A percentile compares a stretch with the other conserved stretches of the same genome.
Evolutionary conservation across 2,888 invertebrate species (phyloP).

Genomic region (Agapetus fuscipes): DNA sequence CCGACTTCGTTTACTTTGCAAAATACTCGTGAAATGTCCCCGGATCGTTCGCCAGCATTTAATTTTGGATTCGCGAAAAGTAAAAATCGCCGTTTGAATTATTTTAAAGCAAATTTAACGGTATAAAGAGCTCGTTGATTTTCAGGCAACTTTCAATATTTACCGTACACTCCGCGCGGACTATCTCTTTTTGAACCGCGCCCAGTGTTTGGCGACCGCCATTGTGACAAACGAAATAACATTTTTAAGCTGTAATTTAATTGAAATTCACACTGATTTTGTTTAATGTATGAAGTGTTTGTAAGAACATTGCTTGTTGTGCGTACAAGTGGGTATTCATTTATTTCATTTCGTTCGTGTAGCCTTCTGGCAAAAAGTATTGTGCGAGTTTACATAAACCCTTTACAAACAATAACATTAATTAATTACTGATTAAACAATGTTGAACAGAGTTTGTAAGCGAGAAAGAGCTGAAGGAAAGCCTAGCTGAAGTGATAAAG

Average conservation of each 20-base stretch:
- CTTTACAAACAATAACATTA: too few species aligned
- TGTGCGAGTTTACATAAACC: too few species aligned
- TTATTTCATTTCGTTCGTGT: not conserved
- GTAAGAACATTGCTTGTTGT: too few species aligned
- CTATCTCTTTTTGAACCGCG: conserved; percentile 2
- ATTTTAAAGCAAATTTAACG: conserved; percentile 14
- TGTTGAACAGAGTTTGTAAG: too few species aligned
- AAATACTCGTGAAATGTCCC: conserved; percentile 14
- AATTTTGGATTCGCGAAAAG: conserved; percentile 15
- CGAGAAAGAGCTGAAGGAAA: too few species aligned
- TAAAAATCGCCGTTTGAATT: conserved; percentile 12
- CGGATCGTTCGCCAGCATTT: conserved; percentile 11
- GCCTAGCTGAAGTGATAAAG: too few species aligned
- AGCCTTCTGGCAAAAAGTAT: too few species aligned
- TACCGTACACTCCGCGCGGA: conserved; percentile 11
- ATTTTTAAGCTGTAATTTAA: conserved; percentile 6
- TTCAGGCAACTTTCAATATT: conserved; percentile 12
- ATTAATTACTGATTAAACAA: too few species aligned
- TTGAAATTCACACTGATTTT: conserved; percentile 3
- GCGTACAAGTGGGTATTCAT: not conserved
- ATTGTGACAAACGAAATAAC: conserved; percentile 5
- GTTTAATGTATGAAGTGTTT: conserved; percentile 4
- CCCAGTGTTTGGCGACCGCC: conserved; percentile 4
- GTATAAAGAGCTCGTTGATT: conserved; percentile 8
- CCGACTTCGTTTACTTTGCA: conserved; percentile 14